A percentile compares a stretch with the other conserved stretches of the same genome.
Evolutionary conservation across 2,888 invertebrate species (phyloP).

Genomic region (Noctua janthina): DNA sequence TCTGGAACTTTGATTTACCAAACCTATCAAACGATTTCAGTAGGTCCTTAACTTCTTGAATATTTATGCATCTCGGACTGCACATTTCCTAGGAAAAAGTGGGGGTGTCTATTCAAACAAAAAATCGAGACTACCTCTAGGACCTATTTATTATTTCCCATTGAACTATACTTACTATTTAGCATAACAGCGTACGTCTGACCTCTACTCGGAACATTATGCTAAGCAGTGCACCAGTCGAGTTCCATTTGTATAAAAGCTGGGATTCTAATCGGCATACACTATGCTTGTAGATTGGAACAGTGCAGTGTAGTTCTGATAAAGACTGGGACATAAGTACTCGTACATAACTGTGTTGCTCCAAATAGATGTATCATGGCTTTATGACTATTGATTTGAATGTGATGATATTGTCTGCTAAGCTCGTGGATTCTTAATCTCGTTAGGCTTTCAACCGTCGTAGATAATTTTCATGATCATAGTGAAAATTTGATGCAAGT

Average conservation of each 20-base stretch:
- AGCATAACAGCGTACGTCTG: constrained; percentile 57
- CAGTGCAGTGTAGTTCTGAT: constrained; percentile 8
- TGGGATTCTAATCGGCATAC: constrained; percentile 46
- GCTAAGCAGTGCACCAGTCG: constrained; percentile 56
- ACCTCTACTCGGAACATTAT: constrained; percentile 59
- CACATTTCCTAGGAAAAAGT: neutral
- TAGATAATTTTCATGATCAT: neutral
- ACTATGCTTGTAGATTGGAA: constrained; percentile 29
- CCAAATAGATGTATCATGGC: neutral
- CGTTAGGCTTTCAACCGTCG: neutral
- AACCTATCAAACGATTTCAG: neutral
- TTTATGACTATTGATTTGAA: constrained; percentile 2
- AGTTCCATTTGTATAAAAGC: constrained; percentile 55
- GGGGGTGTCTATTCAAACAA: neutral
- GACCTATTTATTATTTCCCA: constrained; percentile 38
- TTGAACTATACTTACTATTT: constrained; percentile 49
- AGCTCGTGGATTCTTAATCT: neutral
- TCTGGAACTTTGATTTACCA: neutral
- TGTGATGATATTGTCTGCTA: neutral
- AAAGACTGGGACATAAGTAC: constrained; percentile 1
- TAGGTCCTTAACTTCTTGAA: neutral
- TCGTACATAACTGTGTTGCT: constrained; percentile 1
- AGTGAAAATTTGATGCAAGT: neutral
- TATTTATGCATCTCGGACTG: neutral
- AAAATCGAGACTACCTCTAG: neutral